Percentiles rank a stretch among this genome's conserved stretches.
Evolutionary conservation across 2,113 vertebrate species (phyloP).

Genomic region (Scolopax mira): DNA sequence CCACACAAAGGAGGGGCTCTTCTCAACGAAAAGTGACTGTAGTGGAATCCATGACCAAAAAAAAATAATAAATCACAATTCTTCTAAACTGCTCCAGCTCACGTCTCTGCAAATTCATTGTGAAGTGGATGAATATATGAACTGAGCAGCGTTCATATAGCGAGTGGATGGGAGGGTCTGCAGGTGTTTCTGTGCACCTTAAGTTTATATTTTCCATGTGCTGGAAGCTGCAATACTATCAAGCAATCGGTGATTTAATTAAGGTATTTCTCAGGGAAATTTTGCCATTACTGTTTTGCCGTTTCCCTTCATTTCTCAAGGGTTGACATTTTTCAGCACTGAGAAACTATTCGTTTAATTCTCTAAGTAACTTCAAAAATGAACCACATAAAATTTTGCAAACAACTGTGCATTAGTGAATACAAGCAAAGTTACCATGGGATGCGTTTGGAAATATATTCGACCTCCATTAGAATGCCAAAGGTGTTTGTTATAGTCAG

Average conservation of each 20-base stretch:
- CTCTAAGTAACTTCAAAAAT: constrained; percentile 56
- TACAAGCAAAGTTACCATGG: constrained; percentile 58
- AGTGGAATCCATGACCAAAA: too few relatives aligned
- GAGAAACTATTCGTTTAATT: constrained; percentile 34
- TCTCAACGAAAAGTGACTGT: not conserved
- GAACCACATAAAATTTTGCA: constrained; percentile 37
- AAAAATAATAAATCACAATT: too few relatives aligned
- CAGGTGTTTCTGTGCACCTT: not conserved
- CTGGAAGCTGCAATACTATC: not conserved
- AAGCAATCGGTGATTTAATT: constrained; percentile 20
- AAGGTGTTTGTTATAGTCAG: constrained; percentile 53
- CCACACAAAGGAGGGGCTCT: not conserved
- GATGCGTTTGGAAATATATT: constrained; percentile 55
- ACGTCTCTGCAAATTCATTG: not conserved
- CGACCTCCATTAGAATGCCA: constrained; percentile 21
- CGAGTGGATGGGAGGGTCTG: not conserved
- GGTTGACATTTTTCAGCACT: constrained; percentile 55
- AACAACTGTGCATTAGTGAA: constrained; percentile 59
- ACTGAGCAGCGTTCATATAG: not conserved
- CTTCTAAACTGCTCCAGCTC: not conserved
- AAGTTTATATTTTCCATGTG: not conserved
- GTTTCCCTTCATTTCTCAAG: constrained; percentile 54
- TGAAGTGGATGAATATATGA: not conserved
- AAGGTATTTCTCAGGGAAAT: constrained; percentile 14
- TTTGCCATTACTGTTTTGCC: constrained; percentile 22